phyloP scores from a whole-genome alignment of 2,888 invertebrate species.

The Rhabditophanes sp. region DNA sequence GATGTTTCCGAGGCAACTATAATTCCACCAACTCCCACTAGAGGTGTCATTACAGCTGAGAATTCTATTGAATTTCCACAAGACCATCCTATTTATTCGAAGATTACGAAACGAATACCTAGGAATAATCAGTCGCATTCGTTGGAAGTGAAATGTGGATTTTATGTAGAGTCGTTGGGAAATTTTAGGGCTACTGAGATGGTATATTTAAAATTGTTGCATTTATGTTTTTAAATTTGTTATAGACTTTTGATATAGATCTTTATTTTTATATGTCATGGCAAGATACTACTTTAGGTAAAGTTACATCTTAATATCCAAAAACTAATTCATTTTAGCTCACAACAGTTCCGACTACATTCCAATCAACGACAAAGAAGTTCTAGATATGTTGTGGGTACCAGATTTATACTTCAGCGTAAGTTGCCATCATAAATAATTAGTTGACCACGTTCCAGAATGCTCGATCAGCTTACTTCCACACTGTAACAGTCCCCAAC shows the following conservation, averaged over 20 bases:
- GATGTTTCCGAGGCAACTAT: too few species aligned
- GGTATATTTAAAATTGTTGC: conserved; percentile 10
- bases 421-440: conserved; percentile 18
- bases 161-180: conserved; percentile 28
- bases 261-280: conserved; percentile 35
- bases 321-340: too few species aligned
- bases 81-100: conserved; percentile 1
- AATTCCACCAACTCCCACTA: too few species aligned
- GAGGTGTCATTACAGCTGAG: too few species aligned
- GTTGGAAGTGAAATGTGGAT: conserved; percentile 22
- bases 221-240: background rate
- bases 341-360: conserved; percentile 25
- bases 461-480: conserved; percentile 27
- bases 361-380: conserved; percentile 22
- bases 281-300: conserved; percentile 24
- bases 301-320: too few species aligned
- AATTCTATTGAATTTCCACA: too few species aligned
- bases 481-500: conserved; percentile 29
- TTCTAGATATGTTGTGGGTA: conserved; percentile 27
- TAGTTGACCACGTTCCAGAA: too few species aligned
- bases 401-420: conserved; percentile 21
- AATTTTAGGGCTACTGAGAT: conserved; percentile 30
- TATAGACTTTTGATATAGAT: conserved; percentile 33
- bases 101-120: conserved; percentile 1
- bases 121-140: conserved; percentile 5